phyloP scores from a whole-genome alignment of 92 coral and sea anemone genomes.

The Porites evermanni region DNA sequence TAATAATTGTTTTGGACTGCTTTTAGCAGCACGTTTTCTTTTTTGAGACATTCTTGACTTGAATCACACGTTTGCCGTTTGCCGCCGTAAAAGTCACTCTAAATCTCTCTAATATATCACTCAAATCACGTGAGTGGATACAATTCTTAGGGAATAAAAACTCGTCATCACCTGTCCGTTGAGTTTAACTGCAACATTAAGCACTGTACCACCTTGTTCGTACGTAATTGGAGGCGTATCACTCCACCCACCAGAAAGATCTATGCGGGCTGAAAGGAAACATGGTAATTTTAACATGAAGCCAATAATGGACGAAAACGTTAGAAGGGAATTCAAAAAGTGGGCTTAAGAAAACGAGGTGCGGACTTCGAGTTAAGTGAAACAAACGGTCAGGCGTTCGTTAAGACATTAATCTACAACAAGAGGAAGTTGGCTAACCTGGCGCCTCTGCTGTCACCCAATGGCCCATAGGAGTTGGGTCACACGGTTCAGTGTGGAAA shows the following conservation, averaged over 20 bases:
- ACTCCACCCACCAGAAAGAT: constrained; percentile 97
- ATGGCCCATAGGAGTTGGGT: constrained; percentile 70
- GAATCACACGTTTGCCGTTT: no score
- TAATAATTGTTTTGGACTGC: no score
- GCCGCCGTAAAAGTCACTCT: no score
- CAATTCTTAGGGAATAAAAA: background rate
- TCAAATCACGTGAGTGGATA: background rate
- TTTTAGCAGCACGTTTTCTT: no score
- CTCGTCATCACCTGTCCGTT: constrained; percentile 79
- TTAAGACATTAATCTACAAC: background rate
- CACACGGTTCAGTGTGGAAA: constrained; percentile 60
- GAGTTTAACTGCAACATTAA: constrained; percentile 85
- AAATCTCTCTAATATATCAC: background rate
- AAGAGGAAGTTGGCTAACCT: constrained; percentile 22
- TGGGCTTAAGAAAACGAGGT: no score
- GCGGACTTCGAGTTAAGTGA: no score
- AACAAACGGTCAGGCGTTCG: no score
- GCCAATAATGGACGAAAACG: background rate
- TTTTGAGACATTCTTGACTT: no score
- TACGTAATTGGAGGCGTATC: constrained; percentile 98
- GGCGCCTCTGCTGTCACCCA: constrained; percentile 97
- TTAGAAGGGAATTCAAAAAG: no score
- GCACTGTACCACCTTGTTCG: constrained; percentile 91
- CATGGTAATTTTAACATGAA: background rate
- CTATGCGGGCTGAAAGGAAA: constrained; percentile 80